These are phyloP conservation scores for Ormyrus nitidulus DNA, from an alignment of 2,888 invertebrate genomes.

Conservation along the genomic window DNA sequence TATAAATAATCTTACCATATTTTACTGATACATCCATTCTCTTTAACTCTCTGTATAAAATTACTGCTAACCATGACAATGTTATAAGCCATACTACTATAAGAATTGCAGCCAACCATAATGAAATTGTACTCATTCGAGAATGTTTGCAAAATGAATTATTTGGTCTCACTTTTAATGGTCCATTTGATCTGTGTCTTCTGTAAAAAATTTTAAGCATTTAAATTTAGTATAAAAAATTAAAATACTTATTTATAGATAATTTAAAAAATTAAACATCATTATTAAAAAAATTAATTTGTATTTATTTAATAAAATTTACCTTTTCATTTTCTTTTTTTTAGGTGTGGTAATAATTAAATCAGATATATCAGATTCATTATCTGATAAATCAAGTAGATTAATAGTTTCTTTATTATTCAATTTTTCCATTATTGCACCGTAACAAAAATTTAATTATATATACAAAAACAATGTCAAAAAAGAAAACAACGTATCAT, in stretches of 20 bases:
- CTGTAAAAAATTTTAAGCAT: conserved; percentile 55
- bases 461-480: conserved; percentile 29
- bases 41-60: conserved; percentile 72
- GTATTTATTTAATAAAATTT: conserved; percentile 15
- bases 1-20: conserved; percentile 67
- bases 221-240: conserved; percentile 23
- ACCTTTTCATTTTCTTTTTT: conserved; percentile 80
- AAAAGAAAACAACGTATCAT: conserved; percentile 35
- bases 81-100: conserved; percentile 72
- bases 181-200: conserved; percentile 61
- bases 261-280: background rate
- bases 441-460: conserved; percentile 7
- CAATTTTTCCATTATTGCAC: conserved; percentile 66
- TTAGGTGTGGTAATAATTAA: conserved; percentile 77
- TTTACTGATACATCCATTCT: conserved; percentile 72
- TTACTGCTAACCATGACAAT: conserved; percentile 72
- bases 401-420: conserved; percentile 81
- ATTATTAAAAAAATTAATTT: no score
- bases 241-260: background rate
- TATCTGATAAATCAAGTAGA: conserved; percentile 80
- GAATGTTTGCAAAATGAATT: conserved; percentile 65
- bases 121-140: conserved; percentile 64
- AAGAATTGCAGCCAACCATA: conserved; percentile 69
- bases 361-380: conserved; percentile 80
- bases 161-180: conserved; percentile 60